Conservation (phyloP, 2,113 vertebrate species). For the Nyctibius bracteatus region DNA sequence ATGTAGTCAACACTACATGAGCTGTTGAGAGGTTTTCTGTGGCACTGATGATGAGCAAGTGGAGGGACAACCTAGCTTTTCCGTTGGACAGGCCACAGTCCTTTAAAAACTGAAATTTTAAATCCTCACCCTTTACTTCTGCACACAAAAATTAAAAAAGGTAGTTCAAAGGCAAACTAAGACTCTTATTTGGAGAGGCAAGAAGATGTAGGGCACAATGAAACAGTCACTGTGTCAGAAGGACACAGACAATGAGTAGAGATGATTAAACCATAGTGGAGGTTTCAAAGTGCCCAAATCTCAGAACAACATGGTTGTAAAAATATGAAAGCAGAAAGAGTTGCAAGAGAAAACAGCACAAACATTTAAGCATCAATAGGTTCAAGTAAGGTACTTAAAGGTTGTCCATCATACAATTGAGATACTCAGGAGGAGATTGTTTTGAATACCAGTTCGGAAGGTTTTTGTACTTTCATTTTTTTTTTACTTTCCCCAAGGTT, state of each 20-base stretch:
- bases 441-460: neutral
- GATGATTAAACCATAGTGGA: neutral
- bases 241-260: conserved; percentile 6
- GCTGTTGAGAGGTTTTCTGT: neutral
- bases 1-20: neutral
- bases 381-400: neutral
- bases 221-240: neutral
- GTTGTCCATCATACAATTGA: neutral
- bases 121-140: neutral
- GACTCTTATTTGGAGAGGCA: neutral
- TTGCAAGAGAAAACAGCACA: neutral
- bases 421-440: neutral
- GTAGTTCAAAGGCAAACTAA: neutral
- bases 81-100: neutral
- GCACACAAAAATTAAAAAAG: neutral
- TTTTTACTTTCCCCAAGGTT: neutral
- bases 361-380: neutral
- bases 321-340: neutral
- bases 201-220: neutral
- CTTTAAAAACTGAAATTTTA: neutral
- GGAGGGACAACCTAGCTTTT: neutral
- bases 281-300: neutral
- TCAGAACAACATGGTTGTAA: neutral
- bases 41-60: neutral
- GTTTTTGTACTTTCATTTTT: neutral